These are phyloP conservation scores for Adoxophyes honmai DNA, from an alignment of 1,140 invertebrate species.

Conservation along the genomic window DNA sequence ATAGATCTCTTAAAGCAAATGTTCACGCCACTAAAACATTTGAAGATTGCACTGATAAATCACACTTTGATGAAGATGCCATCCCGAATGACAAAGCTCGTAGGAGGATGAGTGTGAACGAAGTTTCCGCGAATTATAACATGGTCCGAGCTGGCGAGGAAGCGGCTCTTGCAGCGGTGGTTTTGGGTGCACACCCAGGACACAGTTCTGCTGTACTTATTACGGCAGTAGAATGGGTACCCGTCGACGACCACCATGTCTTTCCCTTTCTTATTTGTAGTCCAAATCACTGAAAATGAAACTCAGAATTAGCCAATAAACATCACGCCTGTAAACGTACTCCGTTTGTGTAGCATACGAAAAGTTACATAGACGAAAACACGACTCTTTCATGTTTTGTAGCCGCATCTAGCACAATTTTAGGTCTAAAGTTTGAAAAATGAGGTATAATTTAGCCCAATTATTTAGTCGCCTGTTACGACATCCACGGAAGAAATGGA, in stretches of 20 bases:
- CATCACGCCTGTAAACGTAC: too few relatives aligned
- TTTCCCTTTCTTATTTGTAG: neutral
- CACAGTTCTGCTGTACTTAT: neutral
- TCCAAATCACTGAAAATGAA: neutral
- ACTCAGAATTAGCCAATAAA: neutral
- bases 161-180: slow-evolving; percentile 43
- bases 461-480: too few relatives aligned
- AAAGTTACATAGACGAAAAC: too few relatives aligned
- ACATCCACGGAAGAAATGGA: too few relatives aligned
- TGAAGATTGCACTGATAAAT: too few relatives aligned
- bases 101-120: slow-evolving; percentile 35
- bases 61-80: slow-evolving; percentile 12
- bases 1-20: too few relatives aligned
- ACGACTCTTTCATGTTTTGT: too few relatives aligned
- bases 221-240: neutral
- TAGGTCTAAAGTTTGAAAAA: too few relatives aligned
- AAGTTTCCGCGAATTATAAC: slow-evolving; percentile 28
- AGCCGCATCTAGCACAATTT: too few relatives aligned
- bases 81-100: slow-evolving; percentile 9
- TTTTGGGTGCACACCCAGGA: slow-evolving; percentile 45
- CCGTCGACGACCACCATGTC: neutral
- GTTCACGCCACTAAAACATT: too few relatives aligned
- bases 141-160: slow-evolving; percentile 31
- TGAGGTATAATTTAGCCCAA: too few relatives aligned
- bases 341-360: too few relatives aligned